phyloP scores from a whole-genome alignment of 2,888 invertebrate genomes.

The Hedychridium roseum region DNA sequence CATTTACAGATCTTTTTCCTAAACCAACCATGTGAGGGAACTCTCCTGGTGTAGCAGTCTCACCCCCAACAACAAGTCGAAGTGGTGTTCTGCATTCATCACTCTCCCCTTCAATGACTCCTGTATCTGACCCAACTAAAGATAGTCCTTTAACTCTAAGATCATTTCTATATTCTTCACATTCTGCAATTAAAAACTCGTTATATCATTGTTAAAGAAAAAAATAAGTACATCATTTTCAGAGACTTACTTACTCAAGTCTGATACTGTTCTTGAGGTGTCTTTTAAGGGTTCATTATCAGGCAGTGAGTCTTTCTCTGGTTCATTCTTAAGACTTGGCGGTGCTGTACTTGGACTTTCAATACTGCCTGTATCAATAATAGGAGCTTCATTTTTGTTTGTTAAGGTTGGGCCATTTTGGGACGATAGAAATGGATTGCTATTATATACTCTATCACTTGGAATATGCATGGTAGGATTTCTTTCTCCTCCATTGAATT shows the following conservation, averaged over 20 bases:
- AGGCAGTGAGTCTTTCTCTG: no score
- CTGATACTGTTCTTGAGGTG: conserved; percentile 17
- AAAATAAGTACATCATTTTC: neutral
- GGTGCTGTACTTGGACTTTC: neutral
- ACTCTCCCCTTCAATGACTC: neutral
- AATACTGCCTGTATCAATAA: neutral
- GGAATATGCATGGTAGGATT: no score
- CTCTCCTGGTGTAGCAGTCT: conserved; percentile 17
- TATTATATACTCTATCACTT: neutral
- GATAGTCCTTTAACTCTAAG: conserved; percentile 1
- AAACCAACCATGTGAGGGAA: conserved; percentile 44
- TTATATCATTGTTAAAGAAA: neutral
- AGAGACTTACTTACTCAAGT: conserved; percentile 27
- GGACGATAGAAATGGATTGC: conserved; percentile 18
- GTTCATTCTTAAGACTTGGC: neutral
- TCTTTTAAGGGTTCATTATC: neutral
- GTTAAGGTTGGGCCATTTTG: neutral
- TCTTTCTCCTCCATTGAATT: neutral
- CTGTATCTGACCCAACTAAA: conserved; percentile 10
- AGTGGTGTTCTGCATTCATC: conserved; percentile 9
- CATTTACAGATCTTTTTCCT: conserved; percentile 14
- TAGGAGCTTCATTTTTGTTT: neutral
- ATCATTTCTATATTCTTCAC: conserved; percentile 26
- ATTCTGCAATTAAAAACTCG: conserved; percentile 20
- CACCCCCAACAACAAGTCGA: conserved; percentile 34